Conservation (phyloP, 2,113 vertebrate genomes). For the Dromaius novaehollandiae region DNA sequence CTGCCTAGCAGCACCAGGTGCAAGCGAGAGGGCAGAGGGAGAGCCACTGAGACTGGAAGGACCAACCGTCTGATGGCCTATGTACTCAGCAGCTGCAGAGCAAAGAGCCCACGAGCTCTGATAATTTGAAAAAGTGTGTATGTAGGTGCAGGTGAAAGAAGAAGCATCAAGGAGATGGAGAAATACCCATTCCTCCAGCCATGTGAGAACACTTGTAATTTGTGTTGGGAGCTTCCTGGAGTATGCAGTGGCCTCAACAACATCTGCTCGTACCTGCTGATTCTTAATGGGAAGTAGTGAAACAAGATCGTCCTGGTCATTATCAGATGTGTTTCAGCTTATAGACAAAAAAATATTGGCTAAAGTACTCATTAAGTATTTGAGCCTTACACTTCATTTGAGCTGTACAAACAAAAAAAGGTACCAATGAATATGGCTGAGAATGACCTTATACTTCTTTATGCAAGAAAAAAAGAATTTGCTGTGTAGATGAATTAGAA, state of each 20-base stretch:
- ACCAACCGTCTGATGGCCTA: not conserved
- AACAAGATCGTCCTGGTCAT: conserved; percentile 14
- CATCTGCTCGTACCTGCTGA: not conserved
- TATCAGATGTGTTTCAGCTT: conserved; percentile 50
- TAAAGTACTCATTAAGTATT: conserved; percentile 43
- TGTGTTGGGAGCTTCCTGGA: not conserved
- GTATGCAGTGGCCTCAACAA: not conserved
- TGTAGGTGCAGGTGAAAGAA: not conserved
- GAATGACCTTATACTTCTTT: conserved; percentile 27
- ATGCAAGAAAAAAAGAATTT: conserved; percentile 38
- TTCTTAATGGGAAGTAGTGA: not conserved
- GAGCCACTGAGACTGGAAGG: not conserved
- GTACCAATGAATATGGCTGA: conserved; percentile 44
- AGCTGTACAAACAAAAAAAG: conserved; percentile 15
- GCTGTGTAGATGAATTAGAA: conserved; percentile 59
- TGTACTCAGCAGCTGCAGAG: not conserved
- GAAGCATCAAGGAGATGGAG: not conserved
- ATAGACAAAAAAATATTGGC: conserved; percentile 10
- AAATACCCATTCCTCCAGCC: not conserved
- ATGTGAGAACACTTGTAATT: not conserved
- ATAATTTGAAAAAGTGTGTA: not conserved
- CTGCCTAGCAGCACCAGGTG: fast-evolving
- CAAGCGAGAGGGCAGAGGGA: not conserved
- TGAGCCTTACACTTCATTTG: conserved; percentile 48
- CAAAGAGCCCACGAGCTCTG: not conserved